Conservation (phyloP, 2,888 invertebrate genomes). For the Neoascia interrupta region DNA sequence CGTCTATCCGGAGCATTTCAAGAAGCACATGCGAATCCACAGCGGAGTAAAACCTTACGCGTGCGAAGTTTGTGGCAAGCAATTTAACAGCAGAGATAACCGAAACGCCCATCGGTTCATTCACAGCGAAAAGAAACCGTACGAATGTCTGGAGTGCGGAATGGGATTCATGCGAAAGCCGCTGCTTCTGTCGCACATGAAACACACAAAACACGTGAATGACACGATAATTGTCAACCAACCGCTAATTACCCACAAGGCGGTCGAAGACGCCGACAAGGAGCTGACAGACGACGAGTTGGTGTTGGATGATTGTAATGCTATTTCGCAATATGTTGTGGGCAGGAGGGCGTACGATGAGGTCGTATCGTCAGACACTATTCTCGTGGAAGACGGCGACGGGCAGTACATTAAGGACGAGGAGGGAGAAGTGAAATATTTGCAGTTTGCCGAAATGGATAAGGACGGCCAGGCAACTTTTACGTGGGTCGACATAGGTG, state of each 20-base stretch:
- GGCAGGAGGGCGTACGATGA: slow-evolving; percentile 26
- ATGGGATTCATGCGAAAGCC: slow-evolving; percentile 92
- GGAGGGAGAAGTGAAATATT: slow-evolving; percentile 71
- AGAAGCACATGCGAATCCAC: slow-evolving; percentile 87
- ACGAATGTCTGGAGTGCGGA: slow-evolving; percentile 90
- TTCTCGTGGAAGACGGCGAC: slow-evolving; percentile 58
- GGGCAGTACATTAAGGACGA: slow-evolving; percentile 71
- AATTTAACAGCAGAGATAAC: slow-evolving; percentile 91
- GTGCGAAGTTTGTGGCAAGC: slow-evolving; percentile 91
- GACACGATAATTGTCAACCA: slow-evolving; percentile 92
- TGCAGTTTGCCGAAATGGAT: slow-evolving; percentile 72
- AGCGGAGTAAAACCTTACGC: slow-evolving; percentile 88
- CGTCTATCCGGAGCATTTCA: slow-evolving; percentile 90
- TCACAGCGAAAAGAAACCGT: slow-evolving; percentile 92
- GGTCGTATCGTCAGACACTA: slow-evolving; percentile 48
- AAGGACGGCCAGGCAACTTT: slow-evolving; percentile 71
- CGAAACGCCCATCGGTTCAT: slow-evolving; percentile 91
- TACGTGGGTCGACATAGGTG: slow-evolving; percentile 72
- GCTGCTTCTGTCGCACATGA: slow-evolving; percentile 87
- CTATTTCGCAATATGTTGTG: not conserved
- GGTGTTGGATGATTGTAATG: not conserved
- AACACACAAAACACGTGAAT: slow-evolving; percentile 82
- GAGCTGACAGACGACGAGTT: slow-evolving; percentile 41
- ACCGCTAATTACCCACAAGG: slow-evolving; percentile 83
- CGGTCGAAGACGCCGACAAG: slow-evolving; percentile 78